A percentile compares a stretch with the other conserved stretches of the same genome.
These are phyloP conservation scores for Heliconius hewitsoni DNA, from an alignment of 1,140 invertebrate genomes.

Conservation along the genomic window DNA sequence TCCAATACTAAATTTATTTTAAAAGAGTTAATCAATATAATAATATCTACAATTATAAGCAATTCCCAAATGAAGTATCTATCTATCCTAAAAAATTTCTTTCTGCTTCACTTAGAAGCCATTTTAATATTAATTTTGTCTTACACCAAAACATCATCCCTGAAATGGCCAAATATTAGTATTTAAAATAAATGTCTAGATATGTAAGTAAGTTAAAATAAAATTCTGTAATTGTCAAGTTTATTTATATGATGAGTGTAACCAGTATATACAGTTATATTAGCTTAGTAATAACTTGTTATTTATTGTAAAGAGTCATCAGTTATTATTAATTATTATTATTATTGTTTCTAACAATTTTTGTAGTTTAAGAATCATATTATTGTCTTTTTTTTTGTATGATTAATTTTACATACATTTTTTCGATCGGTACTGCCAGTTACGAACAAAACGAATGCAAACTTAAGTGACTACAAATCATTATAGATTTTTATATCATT, in stretches of 20 bases:
- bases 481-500: slow-evolving; percentile 30
- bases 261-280: slow-evolving; percentile 28
- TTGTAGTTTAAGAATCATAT: slow-evolving; percentile 4
- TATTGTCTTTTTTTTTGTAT: not conserved
- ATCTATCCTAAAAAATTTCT: not conserved
- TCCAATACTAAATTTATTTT: too few relatives aligned
- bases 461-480: slow-evolving; percentile 21
- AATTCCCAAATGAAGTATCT: too few relatives aligned
- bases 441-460: slow-evolving; percentile 17
- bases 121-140: not conserved
- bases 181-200: slow-evolving; percentile 32
- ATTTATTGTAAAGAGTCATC: slow-evolving; percentile 28
- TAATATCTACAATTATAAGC: too few relatives aligned
- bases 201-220: slow-evolving; percentile 18
- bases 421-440: slow-evolving; percentile 15
- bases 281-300: slow-evolving; percentile 21
- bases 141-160: not conserved
- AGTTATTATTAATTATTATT: not conserved
- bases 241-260: slow-evolving; percentile 34
- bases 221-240: slow-evolving; percentile 26
- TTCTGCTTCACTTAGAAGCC: not conserved
- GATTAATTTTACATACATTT: not conserved
- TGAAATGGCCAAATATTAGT: slow-evolving; percentile 37
- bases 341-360: not conserved
- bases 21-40: not conserved